These are phyloP conservation scores for Corydoras maculifer DNA, from an alignment of 2,113 vertebrate species.

Conservation along the genomic window DNA sequence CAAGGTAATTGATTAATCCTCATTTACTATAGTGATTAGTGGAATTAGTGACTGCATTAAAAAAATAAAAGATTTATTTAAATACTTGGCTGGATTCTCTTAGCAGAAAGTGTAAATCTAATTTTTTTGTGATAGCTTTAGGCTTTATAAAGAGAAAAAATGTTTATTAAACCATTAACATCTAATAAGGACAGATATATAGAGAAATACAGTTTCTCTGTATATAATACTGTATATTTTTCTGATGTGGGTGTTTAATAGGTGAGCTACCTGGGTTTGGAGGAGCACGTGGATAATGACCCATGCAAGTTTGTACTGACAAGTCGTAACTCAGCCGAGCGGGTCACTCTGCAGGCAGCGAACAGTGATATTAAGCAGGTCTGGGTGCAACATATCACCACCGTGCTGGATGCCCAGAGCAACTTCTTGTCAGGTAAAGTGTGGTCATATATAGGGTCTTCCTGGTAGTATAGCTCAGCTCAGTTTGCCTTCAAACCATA, in stretches of 20 bases:
- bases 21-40: not conserved
- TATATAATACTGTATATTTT: not conserved
- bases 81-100: too few species aligned
- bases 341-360: conserved; percentile 87
- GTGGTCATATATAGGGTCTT: not conserved
- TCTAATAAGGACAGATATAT: too few species aligned
- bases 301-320: conserved; percentile 89
- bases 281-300: conserved; percentile 84
- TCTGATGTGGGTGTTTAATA: conserved; percentile 44
- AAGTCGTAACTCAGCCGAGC: conserved; percentile 82
- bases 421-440: conserved; percentile 86
- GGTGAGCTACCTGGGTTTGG: conserved; percentile 86
- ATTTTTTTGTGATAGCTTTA: too few species aligned
- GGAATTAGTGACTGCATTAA: not conserved
- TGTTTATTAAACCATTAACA: too few species aligned
- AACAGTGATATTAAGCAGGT: conserved; percentile 89
- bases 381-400: conserved; percentile 87
- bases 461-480: not conserved
- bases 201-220: too few species aligned
- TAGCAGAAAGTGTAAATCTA: too few species aligned
- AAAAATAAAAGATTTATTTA: not conserved
- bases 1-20: conserved; percentile 67
- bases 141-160: too few species aligned
- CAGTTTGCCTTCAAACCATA: too few species aligned
- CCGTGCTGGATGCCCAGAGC: conserved; percentile 86